Percentiles rank a stretch among this genome's conserved stretches.
Conservation (phyloP, 2,113 vertebrate genomes). For the Indicator indicator region DNA sequence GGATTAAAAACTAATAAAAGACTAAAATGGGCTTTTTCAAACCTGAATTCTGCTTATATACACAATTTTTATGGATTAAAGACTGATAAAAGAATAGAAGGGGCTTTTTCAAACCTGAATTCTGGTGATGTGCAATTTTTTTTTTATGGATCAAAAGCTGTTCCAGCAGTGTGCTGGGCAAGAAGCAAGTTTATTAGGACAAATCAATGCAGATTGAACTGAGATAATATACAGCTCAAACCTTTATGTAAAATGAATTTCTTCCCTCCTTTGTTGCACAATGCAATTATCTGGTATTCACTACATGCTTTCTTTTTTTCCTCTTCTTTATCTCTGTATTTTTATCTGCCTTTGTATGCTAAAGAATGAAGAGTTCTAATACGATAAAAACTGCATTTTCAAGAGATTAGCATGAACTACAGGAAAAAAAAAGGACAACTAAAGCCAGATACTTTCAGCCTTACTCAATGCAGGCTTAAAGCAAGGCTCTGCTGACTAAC, state of each 20-base stretch:
- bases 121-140: background rate
- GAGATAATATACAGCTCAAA: background rate
- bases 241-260: background rate
- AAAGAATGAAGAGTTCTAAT: slow-evolving; percentile 11
- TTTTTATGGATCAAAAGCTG: background rate
- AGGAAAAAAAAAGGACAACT: background rate
- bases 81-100: background rate
- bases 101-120: background rate
- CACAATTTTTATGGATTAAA: no score
- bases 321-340: background rate
- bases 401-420: background rate
- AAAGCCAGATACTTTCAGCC: slow-evolving; percentile 23
- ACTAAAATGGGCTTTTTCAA: no score
- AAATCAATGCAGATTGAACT: background rate
- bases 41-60: no score
- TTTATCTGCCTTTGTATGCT: background rate
- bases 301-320: background rate
- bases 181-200: background rate
- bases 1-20: no score
- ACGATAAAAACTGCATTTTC: slow-evolving; percentile 14
- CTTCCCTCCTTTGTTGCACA: background rate
- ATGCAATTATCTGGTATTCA: background rate
- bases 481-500: slow-evolving; percentile 26
- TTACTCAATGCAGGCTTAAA: slow-evolving; percentile 22
- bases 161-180: background rate